Conservation (phyloP, 2,797 vertebrate species). For the Chelon auratus region DNA sequence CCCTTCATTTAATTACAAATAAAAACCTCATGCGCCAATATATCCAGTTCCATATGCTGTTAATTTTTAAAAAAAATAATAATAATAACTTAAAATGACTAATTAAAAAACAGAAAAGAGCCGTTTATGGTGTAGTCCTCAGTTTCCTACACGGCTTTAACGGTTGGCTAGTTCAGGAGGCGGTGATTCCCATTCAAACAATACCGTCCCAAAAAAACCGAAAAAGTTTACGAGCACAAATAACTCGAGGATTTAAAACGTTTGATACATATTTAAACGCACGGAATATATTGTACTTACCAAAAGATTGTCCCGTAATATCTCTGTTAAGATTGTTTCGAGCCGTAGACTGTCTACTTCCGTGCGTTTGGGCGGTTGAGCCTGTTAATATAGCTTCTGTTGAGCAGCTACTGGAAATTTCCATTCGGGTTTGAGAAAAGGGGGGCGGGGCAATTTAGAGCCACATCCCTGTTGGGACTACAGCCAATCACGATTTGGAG, state of each 20-base stretch:
- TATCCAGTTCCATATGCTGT: neutral
- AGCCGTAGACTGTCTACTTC: accelerated
- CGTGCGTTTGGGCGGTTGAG: accelerated
- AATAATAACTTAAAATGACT: no score
- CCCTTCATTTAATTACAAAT: neutral
- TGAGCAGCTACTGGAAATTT: constrained; percentile 77
- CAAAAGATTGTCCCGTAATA: neutral
- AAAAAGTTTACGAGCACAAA: neutral
- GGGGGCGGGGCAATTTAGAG: neutral
- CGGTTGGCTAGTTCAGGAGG: neutral
- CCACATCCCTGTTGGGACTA: neutral
- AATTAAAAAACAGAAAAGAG: no score
- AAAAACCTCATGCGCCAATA: neutral
- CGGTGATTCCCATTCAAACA: constrained; percentile 16
- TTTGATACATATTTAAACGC: accelerated
- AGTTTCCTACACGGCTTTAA: neutral
- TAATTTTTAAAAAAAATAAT: no score
- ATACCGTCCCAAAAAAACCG: neutral
- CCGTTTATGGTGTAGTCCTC: neutral
- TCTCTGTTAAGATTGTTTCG: neutral
- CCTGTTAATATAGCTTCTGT: neutral
- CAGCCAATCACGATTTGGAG: constrained; percentile 49
- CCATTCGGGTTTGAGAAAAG: constrained; percentile 56
- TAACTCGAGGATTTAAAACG: neutral
- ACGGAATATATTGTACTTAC: constrained; percentile 11